Conservation (phyloP, 2,113 vertebrate species). For the Choloepus hoffmanni region DNA sequence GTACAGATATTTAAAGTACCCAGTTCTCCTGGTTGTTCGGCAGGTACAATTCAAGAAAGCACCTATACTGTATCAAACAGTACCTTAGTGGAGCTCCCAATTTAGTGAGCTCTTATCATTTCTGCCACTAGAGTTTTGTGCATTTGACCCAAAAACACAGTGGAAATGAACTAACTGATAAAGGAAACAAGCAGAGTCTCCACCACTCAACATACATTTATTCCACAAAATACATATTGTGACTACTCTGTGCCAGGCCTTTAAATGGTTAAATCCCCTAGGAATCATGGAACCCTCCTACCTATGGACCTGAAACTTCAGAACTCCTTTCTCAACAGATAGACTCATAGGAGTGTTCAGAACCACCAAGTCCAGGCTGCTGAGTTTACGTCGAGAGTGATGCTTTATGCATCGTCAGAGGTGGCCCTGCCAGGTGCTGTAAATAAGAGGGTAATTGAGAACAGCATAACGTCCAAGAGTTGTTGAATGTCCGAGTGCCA, state of each 20-base stretch:
- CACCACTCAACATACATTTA: neutral
- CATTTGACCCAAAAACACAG: conserved; percentile 21
- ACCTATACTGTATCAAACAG: neutral
- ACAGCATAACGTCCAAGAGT: neutral
- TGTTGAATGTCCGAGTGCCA: neutral
- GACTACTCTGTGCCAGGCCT: neutral
- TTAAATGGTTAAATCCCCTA: conserved; percentile 15
- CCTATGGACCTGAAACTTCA: neutral
- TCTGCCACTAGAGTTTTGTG: conserved; percentile 11
- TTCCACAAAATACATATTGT: conserved; percentile 1
- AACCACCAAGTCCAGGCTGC: neutral
- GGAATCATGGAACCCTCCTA: neutral
- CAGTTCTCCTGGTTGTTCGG: neutral
- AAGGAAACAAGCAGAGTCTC: neutral
- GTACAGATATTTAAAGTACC: neutral
- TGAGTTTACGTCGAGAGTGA: neutral
- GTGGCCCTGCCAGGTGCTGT: neutral
- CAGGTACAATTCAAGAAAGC: neutral
- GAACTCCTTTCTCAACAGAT: conserved; percentile 19
- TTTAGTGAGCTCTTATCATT: conserved; percentile 6
- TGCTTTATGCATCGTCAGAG: neutral
- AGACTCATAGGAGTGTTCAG: neutral
- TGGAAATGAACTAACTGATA: conserved; percentile 17
- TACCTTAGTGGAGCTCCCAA: neutral
- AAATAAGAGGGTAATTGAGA: neutral